Evolutionary conservation across 2,888 invertebrate genomes (phyloP), one percentile per base, ranked within the genome.

Genomic region (Lypha dubia): DNA sequence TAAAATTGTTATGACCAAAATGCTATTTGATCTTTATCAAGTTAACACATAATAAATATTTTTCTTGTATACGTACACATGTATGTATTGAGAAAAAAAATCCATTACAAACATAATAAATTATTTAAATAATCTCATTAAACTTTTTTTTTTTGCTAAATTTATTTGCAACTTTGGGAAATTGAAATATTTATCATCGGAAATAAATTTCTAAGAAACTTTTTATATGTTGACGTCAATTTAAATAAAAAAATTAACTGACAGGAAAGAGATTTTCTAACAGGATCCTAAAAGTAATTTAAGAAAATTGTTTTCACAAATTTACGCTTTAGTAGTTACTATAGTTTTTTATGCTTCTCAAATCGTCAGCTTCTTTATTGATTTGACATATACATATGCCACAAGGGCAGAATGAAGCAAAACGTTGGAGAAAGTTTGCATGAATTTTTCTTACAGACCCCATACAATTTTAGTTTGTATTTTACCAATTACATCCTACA

Each of bases 11-110:
- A 63, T 53, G 20, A 53, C 38, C 20, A 53, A 41, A 63, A 63
- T 20, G 28, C 3, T 28, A 44, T 56, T 75, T 20, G 22, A 44
- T 44, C 53, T 63, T 41, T 44, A 32, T 44, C 56, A 65, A 56
- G 32, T 75, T 75, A 65, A 32, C 65, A 56, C 63, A 75, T 75
- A 65, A 56, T 65, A 46, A 75, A 75, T 65, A 35, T 1, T 62
- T 73, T 73, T 62, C 24, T 15, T 22, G 22, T n/a, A 35, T 24
- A 62, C 51, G 38, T 62, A 17, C 11, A 2, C 46, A 20, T 22
- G 17, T 38, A 9, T n/a, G n/a, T n/a, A n/a, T n/a, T n/a, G n/a
- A n/a, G 17, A 5, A 46, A 44, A 11, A n/a, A 28, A 1, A 17
- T 63, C n/a, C 24, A 20, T 38, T 38, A 53, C 35, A 38, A 9